These are phyloP conservation scores for Phyllotreta cruciferae DNA, from an alignment of 2,888 invertebrate genomes.

Conservation along the genomic window DNA sequence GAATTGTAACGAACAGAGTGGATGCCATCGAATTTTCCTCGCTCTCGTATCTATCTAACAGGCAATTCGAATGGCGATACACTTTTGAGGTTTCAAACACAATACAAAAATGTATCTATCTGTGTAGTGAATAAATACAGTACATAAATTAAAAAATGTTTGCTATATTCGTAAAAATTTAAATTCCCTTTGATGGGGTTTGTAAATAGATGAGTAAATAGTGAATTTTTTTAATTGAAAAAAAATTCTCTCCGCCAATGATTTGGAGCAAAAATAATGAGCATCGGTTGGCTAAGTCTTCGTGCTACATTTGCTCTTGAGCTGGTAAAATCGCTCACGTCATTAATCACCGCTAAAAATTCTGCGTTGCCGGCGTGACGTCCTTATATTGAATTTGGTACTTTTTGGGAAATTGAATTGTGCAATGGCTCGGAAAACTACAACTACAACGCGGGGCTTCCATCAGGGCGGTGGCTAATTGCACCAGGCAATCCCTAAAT, in stretches of 20 bases:
- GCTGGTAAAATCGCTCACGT: constrained; percentile 10
- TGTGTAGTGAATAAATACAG: too few relatives aligned
- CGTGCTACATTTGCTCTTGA: constrained; percentile 33
- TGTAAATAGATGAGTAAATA: too few relatives aligned
- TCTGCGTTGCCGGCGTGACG: constrained; percentile 26
- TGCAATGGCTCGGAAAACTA: constrained; percentile 37
- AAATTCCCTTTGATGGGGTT: too few relatives aligned
- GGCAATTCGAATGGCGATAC: too few relatives aligned
- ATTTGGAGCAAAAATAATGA: not conserved
- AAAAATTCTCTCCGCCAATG: not conserved
- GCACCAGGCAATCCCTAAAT: constrained; percentile 3
- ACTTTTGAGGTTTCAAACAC: too few relatives aligned
- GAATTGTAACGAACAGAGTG: constrained; percentile 9
- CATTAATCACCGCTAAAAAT: constrained; percentile 39
- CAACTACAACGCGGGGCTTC: constrained; percentile 2
- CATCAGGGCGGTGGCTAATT: constrained; percentile 10
- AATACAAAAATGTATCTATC: too few relatives aligned
- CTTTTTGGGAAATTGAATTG: constrained; percentile 38
- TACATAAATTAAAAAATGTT: too few relatives aligned
- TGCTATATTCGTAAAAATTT: too few relatives aligned
- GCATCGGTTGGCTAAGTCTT: constrained; percentile 28
- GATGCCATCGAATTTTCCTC: constrained; percentile 8
- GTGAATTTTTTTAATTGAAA: too few relatives aligned
- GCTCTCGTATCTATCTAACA: not conserved
- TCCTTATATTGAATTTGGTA: constrained; percentile 36